phyloP scores from a whole-genome alignment of 2,888 invertebrate species.

The Ophion costatus region DNA sequence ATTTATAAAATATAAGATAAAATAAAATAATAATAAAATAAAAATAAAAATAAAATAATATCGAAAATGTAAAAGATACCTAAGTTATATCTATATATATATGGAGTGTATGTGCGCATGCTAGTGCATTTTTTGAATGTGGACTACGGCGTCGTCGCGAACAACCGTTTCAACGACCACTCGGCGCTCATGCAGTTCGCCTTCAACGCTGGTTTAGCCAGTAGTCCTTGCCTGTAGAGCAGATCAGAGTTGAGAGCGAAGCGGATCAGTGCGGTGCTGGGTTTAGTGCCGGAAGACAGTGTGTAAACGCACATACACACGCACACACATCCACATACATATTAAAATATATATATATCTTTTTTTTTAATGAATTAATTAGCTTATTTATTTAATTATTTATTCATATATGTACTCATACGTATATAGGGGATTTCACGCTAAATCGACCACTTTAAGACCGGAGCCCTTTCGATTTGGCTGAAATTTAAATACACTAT shows the following conservation, averaged over 20 bases:
- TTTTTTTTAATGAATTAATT: too few relatives aligned
- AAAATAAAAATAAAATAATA: too few relatives aligned
- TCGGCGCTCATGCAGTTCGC: constrained; percentile 56
- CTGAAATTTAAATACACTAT: too few relatives aligned
- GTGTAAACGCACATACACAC: background rate
- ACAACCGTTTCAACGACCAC: constrained; percentile 26
- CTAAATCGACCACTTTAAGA: too few relatives aligned
- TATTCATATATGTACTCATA: too few relatives aligned
- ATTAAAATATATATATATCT: background rate
- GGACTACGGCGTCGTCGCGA: constrained; percentile 54
- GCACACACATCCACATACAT: background rate
- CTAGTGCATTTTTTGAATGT: background rate
- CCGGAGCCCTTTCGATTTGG: too few relatives aligned
- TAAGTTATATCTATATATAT: too few relatives aligned
- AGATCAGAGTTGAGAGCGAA: constrained; percentile 37
- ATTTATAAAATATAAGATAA: too few relatives aligned
- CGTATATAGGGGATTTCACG: too few relatives aligned
- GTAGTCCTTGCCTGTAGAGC: constrained; percentile 29
- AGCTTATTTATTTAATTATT: too few relatives aligned
- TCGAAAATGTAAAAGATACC: background rate
- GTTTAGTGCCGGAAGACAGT: constrained; percentile 27
- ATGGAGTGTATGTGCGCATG: background rate
- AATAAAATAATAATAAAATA: too few relatives aligned
- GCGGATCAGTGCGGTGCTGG: constrained; percentile 54
- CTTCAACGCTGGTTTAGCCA: constrained; percentile 19